Percentiles rank a stretch among this genome's conserved stretches.
These are phyloP conservation scores for Melopsittacus undulatus DNA, from an alignment of 2,797 vertebrate genomes.

Conservation along the genomic window DNA sequence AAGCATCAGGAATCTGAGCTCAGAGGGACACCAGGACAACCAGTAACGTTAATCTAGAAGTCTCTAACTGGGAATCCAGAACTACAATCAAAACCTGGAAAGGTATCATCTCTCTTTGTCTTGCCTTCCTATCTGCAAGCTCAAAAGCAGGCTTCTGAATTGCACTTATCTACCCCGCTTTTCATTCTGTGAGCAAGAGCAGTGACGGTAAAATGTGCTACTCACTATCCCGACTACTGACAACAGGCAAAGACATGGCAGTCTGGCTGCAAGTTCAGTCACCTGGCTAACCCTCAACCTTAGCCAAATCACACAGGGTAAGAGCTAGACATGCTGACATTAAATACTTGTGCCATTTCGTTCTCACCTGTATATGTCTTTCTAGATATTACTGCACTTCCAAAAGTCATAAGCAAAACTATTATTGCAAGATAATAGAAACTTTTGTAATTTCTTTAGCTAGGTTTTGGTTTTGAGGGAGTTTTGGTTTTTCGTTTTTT, in stretches of 20 bases:
- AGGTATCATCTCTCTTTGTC: not conserved
- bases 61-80: not conserved
- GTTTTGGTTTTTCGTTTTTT: fast-evolving
- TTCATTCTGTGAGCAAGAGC: not conserved
- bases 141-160: not conserved
- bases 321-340: not conserved
- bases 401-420: not conserved
- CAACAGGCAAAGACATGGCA: not conserved
- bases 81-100: not conserved
- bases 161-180: not conserved
- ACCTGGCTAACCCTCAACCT: not conserved
- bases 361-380: not conserved
- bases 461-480: not conserved
- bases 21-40: not conserved
- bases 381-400: not conserved
- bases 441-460: not conserved
- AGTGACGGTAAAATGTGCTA: not conserved
- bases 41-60: not conserved
- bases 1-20: not conserved
- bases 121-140: not conserved
- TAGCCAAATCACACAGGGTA: not conserved
- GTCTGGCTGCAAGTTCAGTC: not conserved
- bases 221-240: not conserved
- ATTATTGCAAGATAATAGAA: not conserved
- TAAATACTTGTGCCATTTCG: not conserved